Percentiles rank a stretch among this genome's conserved stretches.
Conservation (phyloP, 2,888 invertebrate species). For the Netelia inedita region DNA sequence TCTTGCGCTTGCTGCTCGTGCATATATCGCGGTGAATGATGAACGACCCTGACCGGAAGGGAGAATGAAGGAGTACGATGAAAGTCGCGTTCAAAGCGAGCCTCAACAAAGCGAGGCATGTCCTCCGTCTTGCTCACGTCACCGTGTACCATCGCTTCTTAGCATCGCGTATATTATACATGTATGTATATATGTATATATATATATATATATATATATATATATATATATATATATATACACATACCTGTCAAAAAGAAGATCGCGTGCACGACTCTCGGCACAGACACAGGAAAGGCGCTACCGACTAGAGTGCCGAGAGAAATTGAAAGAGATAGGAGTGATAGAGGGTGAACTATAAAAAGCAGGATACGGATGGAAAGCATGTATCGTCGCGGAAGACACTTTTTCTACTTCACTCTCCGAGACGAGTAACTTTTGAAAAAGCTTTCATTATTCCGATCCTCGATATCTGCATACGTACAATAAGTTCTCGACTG, state of each 20-base stretch:
- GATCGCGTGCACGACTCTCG: constrained; percentile 46
- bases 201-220: constrained; percentile 18
- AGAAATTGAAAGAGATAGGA: constrained; percentile 63
- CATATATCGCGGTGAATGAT: constrained; percentile 46
- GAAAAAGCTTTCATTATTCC: constrained; percentile 17
- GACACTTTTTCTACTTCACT: constrained; percentile 5
- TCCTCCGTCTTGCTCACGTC: constrained; percentile 41
- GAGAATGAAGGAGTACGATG: constrained; percentile 60
- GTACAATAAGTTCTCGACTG: background rate
- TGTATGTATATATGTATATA: background rate
- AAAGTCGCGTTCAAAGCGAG: constrained; percentile 58
- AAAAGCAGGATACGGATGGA: constrained; percentile 18
- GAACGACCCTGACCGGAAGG: constrained; percentile 64
- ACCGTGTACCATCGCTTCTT: constrained; percentile 9
- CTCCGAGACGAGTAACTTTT: constrained; percentile 23
- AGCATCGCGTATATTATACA: constrained; percentile 1
- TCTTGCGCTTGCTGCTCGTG: background rate
- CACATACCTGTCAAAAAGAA: constrained; percentile 18
- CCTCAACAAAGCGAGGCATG: constrained; percentile 49
- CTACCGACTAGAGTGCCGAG: constrained; percentile 33
- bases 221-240: constrained; percentile 11
- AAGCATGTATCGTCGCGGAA: constrained; percentile 26
- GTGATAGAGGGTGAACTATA: constrained; percentile 27
- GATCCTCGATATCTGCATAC: background rate
- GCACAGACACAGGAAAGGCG: constrained; percentile 38